phyloP scores from a whole-genome alignment of 2,888 invertebrate genomes.

The Synanthedon formicaeformis region DNA sequence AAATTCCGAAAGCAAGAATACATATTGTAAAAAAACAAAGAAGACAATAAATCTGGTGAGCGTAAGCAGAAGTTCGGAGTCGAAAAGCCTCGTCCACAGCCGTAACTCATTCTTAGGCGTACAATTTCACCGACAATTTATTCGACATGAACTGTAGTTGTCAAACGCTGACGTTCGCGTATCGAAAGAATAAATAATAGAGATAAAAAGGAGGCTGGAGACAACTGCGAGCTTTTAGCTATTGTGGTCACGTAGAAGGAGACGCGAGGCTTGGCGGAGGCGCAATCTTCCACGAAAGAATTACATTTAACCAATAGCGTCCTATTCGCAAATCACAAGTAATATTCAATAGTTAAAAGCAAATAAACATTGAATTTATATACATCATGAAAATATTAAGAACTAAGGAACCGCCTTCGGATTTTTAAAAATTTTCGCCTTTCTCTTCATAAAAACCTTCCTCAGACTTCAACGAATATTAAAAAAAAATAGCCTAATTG shows the following conservation, averaged over 20 bases:
- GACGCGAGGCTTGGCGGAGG: conserved; percentile 42
- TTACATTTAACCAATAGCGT: conserved; percentile 61
- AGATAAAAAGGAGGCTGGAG: conserved; percentile 51
- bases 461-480: too few relatives aligned
- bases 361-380: conserved; percentile 18
- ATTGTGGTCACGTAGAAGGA: conserved; percentile 58
- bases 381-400: neutral
- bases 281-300: conserved; percentile 63
- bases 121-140: conserved; percentile 62
- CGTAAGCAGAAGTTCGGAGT: conserved; percentile 36
- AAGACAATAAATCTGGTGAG: conserved; percentile 47
- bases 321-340: conserved; percentile 42
- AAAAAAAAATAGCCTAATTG: too few relatives aligned
- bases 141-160: conserved; percentile 63
- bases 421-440: too few relatives aligned
- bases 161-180: conserved; percentile 63
- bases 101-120: conserved; percentile 56
- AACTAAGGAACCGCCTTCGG: neutral
- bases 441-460: neutral
- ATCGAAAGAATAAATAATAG: conserved; percentile 63
- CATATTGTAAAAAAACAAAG: conserved; percentile 35
- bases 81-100: conserved; percentile 45
- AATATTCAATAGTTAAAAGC: conserved; percentile 52
- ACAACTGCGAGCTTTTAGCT: conserved; percentile 40
- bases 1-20: conserved; percentile 22